Conservation (phyloP, 2,888 invertebrate species). For the Arrhopalites spinosus region DNA sequence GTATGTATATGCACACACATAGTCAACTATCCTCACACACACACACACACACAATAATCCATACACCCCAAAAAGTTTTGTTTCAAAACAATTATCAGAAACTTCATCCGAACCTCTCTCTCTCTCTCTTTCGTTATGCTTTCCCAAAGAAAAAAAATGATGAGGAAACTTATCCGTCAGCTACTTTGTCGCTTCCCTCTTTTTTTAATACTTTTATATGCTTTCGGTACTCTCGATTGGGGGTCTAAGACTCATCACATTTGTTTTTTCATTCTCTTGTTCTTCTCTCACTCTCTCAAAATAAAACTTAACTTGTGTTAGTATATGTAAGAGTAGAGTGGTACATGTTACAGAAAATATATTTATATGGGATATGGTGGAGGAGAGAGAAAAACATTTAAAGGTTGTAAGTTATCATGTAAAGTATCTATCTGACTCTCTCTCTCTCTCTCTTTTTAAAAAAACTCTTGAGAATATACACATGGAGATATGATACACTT, state of each 20-base stretch:
- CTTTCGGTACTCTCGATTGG: conserved; percentile 31
- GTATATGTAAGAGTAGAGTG: too few relatives aligned
- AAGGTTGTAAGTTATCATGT: not conserved
- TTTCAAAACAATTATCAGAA: conserved; percentile 43
- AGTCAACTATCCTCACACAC: not conserved
- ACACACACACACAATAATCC: conserved; percentile 39
- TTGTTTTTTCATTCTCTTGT: conserved; percentile 25
- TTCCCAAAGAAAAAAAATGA: conserved; percentile 31
- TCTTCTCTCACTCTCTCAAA: not conserved
- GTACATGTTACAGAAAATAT: not conserved
- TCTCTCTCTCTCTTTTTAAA: not conserved
- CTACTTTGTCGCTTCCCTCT: conserved; percentile 40
- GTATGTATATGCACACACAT: not conserved
- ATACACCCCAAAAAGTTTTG: conserved; percentile 45
- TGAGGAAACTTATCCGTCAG: conserved; percentile 35
- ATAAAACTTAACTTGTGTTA: too few relatives aligned
- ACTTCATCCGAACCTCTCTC: conserved; percentile 35
- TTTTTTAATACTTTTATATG: conserved; percentile 32
- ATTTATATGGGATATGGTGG: conserved; percentile 1
- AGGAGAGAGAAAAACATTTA: not conserved
- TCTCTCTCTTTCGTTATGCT: conserved; percentile 16
- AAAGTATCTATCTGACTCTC: not conserved
- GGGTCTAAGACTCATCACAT: conserved; percentile 37
- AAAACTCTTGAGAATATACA: too few relatives aligned
- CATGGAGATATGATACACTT: too few relatives aligned